These are phyloP conservation scores for Omphaloscelis lunosa DNA, from an alignment of 2,888 invertebrate genomes.

Conservation along the genomic window DNA sequence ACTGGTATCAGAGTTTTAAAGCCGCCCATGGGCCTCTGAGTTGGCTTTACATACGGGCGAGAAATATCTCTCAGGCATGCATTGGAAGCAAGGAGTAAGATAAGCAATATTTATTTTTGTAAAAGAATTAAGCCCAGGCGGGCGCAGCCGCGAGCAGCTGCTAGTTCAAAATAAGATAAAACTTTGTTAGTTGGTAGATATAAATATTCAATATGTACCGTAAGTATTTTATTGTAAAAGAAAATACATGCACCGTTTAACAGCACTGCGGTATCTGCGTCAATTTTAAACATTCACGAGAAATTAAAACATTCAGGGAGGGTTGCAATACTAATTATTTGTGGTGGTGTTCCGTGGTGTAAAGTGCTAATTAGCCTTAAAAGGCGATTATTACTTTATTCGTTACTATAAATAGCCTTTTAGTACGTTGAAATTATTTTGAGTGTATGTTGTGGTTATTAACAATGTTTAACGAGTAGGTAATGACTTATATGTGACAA, in stretches of 20 bases:
- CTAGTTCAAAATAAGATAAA: too few relatives aligned
- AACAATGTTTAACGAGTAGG: neutral
- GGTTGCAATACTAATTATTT: constrained; percentile 43
- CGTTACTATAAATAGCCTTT: neutral
- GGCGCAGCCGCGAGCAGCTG: too few relatives aligned
- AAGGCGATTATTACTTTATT: constrained; percentile 21
- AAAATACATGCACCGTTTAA: constrained; percentile 2
- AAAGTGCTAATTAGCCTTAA: constrained; percentile 51
- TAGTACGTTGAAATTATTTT: neutral
- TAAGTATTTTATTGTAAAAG: neutral
- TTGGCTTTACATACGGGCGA: too few relatives aligned
- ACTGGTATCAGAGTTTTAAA: too few relatives aligned
- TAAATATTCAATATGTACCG: too few relatives aligned
- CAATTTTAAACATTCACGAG: constrained; percentile 53
- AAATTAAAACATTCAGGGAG: constrained; percentile 20
- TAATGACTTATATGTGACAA: too few relatives aligned
- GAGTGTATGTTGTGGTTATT: neutral
- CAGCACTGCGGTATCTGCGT: constrained; percentile 32
- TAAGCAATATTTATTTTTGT: too few relatives aligned
- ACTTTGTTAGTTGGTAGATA: too few relatives aligned
- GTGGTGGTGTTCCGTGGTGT: constrained; percentile 3
- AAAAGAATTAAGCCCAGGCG: too few relatives aligned
- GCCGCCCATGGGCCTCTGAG: too few relatives aligned
- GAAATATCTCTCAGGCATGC: too few relatives aligned
- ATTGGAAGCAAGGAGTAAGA: too few relatives aligned